Conservation (phyloP, 2,113 vertebrate genomes). For the Labeo catla region DNA sequence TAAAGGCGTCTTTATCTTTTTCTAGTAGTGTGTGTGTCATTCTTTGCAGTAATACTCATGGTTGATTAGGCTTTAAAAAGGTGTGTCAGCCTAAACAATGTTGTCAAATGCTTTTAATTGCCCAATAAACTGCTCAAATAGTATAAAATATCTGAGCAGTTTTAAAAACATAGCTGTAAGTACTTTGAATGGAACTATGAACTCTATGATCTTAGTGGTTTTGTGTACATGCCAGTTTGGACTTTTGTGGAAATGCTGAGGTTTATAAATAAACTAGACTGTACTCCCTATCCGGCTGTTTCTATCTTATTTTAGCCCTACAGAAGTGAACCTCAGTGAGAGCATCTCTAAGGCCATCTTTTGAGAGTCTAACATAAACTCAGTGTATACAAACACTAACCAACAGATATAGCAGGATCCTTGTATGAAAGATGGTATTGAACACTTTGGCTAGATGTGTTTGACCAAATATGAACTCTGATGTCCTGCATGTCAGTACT, state of each 20-base stretch:
- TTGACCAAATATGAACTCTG: too few species aligned
- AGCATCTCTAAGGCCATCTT: neutral
- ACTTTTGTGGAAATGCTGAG: slow-evolving; percentile 26
- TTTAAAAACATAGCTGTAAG: neutral
- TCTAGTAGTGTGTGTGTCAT: neutral
- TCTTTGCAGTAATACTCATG: neutral
- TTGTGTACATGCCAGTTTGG: slow-evolving; percentile 49
- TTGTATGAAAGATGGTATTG: neutral
- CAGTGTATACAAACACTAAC: neutral
- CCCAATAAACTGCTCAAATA: neutral
- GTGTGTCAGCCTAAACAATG: neutral
- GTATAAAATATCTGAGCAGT: neutral
- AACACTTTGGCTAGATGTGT: too few species aligned
- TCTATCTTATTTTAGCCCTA: slow-evolving; percentile 21
- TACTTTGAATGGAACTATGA: neutral
- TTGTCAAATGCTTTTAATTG: neutral
- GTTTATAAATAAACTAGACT: slow-evolving; percentile 21
- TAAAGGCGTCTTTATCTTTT: neutral
- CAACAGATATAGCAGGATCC: slow-evolving; percentile 2
- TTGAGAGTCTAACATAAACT: neutral
- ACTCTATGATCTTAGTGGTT: slow-evolving; percentile 10
- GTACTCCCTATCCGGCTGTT: neutral
- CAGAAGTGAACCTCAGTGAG: neutral
- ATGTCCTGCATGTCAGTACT: neutral
- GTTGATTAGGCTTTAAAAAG: slow-evolving; percentile 5